Evolutionary conservation across 1,140 invertebrate genomes (phyloP).

Genomic region (Bombus confusus): DNA sequence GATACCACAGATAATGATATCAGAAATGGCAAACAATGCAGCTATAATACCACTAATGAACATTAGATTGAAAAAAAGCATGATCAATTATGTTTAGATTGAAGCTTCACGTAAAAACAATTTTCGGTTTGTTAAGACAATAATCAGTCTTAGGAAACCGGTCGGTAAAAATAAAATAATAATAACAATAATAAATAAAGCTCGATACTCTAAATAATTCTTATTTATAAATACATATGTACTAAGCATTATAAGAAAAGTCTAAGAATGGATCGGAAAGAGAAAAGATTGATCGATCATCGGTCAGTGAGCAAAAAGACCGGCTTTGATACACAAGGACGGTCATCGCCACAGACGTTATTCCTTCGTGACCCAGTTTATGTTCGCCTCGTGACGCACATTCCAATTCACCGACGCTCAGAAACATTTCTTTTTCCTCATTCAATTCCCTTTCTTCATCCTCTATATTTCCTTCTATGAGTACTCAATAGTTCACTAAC

Average conservation of each 20-base stretch:
- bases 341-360: conserved; percentile 65
- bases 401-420: conserved; percentile 43
- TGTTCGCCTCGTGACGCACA: conserved; percentile 42
- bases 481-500: background rate
- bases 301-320: conserved; percentile 51
- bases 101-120: background rate
- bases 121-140: background rate
- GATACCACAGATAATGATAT: background rate
- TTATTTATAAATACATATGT: too few relatives aligned
- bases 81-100: too few relatives aligned
- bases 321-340: conserved; percentile 65
- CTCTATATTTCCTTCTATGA: background rate
- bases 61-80: too few relatives aligned
- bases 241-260: background rate
- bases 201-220: background rate
- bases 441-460: conserved; percentile 8
- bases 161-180: background rate
- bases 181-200: background rate
- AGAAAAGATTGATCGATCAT: conserved; percentile 58
- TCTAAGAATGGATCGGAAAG: conserved; percentile 16
- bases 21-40: background rate
- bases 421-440: background rate
- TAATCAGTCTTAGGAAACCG: background rate
- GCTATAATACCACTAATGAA: too few relatives aligned
- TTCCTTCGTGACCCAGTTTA: conserved; percentile 67